A percentile compares a stretch with the other conserved stretches of the same genome.
Evolutionary conservation across 1,140 invertebrate species (phyloP).

Genomic region (Heterodera schachtii): DNA sequence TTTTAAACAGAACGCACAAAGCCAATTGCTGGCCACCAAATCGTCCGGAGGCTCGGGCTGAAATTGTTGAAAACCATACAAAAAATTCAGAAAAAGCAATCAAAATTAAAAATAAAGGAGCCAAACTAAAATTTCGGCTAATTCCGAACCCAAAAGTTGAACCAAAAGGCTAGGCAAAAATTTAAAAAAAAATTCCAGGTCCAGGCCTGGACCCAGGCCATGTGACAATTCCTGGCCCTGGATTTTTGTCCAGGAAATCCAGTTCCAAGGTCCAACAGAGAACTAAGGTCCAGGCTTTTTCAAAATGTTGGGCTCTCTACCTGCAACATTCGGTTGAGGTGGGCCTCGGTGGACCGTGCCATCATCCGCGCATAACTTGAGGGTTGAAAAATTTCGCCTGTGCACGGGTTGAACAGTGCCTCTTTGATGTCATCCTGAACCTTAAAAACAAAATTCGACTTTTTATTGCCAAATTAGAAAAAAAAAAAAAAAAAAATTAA

Average conservation of each 20-base stretch:
- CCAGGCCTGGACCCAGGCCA: no score
- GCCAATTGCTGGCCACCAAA: slow-evolving; percentile 12
- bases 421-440: slow-evolving; percentile 11
- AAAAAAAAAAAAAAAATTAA: background rate
- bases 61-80: no score
- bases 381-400: background rate
- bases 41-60: slow-evolving; percentile 18
- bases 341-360: slow-evolving; percentile 12
- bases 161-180: no score
- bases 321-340: slow-evolving; percentile 18
- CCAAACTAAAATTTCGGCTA: no score
- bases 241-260: no score
- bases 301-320: no score
- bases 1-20: slow-evolving; percentile 12
- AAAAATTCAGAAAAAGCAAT: background rate
- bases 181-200: no score
- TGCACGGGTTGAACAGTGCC: slow-evolving; percentile 2
- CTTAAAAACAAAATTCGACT: background rate
- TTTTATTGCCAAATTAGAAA: background rate
- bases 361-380: slow-evolving; percentile 24
- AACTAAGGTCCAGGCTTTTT: no score
- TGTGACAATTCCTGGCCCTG: no score
- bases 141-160: no score
- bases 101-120: no score
- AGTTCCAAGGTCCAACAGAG: no score